Conservation (phyloP, 1,140 invertebrate genomes). For the Matsumurasca onukii region DNA sequence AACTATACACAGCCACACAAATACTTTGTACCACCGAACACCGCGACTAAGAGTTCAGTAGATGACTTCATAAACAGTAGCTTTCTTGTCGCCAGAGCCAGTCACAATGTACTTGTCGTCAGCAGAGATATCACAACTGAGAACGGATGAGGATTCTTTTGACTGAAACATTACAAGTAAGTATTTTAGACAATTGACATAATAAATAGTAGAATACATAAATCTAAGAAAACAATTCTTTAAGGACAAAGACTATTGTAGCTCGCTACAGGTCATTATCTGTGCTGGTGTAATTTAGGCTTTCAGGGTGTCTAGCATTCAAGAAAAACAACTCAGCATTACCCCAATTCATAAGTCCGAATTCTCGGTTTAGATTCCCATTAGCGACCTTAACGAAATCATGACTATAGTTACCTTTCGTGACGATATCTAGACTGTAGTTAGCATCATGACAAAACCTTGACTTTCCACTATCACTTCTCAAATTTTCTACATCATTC, state of each 20-base stretch:
- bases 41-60: conserved; percentile 58
- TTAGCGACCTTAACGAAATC: no score
- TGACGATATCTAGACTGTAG: no score
- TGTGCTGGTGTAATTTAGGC: not conserved
- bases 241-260: not conserved
- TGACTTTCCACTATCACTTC: no score
- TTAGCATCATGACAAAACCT: no score
- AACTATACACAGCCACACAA: conserved; percentile 14
- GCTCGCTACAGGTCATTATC: not conserved
- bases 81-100: conserved; percentile 97
- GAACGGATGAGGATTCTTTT: conserved; percentile 96
- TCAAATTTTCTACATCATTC: no score
- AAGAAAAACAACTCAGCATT: no score
- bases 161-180: conserved; percentile 68
- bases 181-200: not conserved
- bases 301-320: not conserved
- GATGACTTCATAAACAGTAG: conserved; percentile 97
- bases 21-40: conserved; percentile 15
- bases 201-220: not conserved
- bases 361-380: no score
- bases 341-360: no score
- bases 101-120: conserved; percentile 99
- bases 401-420: no score
- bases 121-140: conserved; percentile 97
- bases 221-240: not conserved